Percentiles rank a stretch among this genome's conserved stretches.
Evolutionary conservation across 2,888 invertebrate genomes (phyloP).

Genomic region (Tineola bisselliella): DNA sequence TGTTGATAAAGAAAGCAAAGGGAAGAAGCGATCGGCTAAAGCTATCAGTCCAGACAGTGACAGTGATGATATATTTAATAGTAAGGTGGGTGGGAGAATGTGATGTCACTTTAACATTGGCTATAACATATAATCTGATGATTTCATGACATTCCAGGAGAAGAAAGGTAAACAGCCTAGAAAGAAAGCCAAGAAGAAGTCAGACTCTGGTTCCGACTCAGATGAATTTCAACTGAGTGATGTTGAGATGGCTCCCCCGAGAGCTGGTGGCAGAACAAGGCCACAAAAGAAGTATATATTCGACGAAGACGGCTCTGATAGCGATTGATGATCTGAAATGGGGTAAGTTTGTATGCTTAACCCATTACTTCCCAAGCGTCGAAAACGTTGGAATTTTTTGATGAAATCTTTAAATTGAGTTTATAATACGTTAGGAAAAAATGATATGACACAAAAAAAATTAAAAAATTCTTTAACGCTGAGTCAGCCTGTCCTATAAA

Average conservation of each 20-base stretch:
- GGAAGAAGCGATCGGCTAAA: constrained; percentile 51
- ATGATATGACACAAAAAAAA: too few relatives aligned
- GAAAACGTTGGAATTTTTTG: too few relatives aligned
- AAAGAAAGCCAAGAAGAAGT: constrained; percentile 42
- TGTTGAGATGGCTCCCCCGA: constrained; percentile 20
- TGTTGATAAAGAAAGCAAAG: constrained; percentile 35
- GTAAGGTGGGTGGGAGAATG: constrained; percentile 53
- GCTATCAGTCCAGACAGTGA: constrained; percentile 40
- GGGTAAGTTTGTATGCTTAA: too few relatives aligned
- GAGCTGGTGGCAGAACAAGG: constrained; percentile 28
- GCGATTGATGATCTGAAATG: constrained; percentile 16
- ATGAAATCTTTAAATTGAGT: too few relatives aligned
- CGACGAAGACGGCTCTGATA: constrained; percentile 43
- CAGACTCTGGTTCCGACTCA: constrained; percentile 39
- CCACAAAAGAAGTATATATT: constrained; percentile 45
- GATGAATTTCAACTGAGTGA: constrained; percentile 22
- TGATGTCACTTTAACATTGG: constrained; percentile 1
- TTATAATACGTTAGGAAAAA: too few relatives aligned
- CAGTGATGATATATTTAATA: constrained; percentile 39
- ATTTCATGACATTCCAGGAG: constrained; percentile 25
- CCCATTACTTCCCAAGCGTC: too few relatives aligned
- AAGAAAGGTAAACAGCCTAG: constrained; percentile 52
- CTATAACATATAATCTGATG: too few relatives aligned
- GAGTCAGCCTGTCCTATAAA: too few relatives aligned
- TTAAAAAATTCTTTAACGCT: too few relatives aligned